Conservation (phyloP, 2,888 invertebrate genomes). For the Epinotia demarniana region DNA sequence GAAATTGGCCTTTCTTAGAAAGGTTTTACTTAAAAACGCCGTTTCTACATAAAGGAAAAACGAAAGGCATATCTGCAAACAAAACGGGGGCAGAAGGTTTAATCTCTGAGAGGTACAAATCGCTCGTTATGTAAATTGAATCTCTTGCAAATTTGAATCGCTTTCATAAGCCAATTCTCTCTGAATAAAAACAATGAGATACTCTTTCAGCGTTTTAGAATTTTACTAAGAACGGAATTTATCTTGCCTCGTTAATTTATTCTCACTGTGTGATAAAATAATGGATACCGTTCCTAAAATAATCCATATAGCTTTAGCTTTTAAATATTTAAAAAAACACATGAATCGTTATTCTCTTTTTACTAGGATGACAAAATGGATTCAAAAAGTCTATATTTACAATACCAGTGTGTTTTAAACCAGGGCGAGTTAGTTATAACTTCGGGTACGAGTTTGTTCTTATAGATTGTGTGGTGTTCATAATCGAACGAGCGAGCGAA, state of each 20-base stretch:
- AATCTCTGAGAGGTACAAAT: conserved; percentile 79
- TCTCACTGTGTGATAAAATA: conserved; percentile 21
- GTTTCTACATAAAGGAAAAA: conserved; percentile 61
- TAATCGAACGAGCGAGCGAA: too few species aligned
- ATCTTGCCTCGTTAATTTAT: conserved; percentile 52
- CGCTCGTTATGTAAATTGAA: conserved; percentile 83
- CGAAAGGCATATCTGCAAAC: conserved; percentile 62
- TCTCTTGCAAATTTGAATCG: conserved; percentile 81
- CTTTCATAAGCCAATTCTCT: conserved; percentile 80
- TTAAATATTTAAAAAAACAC: neutral
- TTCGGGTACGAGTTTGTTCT: too few species aligned
- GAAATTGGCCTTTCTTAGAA: conserved; percentile 39
- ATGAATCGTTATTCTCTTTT: too few species aligned
- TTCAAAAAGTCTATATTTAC: too few species aligned
- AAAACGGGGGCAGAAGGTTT: conserved; percentile 67
- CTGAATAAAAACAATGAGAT: conserved; percentile 77
- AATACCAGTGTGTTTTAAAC: too few species aligned
- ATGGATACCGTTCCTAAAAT: conserved; percentile 9
- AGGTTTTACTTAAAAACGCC: conserved; percentile 54
- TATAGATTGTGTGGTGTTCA: too few species aligned
- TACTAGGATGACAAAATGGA: too few species aligned
- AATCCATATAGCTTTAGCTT: conserved; percentile 5
- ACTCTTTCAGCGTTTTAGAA: conserved; percentile 69
- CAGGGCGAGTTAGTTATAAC: too few species aligned
- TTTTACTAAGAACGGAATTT: conserved; percentile 62